These are phyloP conservation scores for Vombatus ursinus DNA, from an alignment of 2,113 vertebrate species.

Conservation along the genomic window DNA sequence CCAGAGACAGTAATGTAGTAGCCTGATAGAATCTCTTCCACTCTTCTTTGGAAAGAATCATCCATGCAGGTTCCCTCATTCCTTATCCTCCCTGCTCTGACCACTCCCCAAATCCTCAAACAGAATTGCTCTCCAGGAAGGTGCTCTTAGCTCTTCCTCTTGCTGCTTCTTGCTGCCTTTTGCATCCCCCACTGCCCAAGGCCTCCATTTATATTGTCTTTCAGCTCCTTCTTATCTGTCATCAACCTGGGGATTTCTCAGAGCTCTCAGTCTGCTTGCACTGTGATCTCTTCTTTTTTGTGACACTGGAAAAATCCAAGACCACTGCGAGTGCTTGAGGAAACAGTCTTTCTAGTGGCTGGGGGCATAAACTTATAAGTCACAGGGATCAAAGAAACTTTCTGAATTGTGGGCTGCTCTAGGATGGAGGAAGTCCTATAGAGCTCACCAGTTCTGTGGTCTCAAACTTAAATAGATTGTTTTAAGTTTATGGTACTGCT, in stretches of 20 bases:
- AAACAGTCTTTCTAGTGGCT: not conserved
- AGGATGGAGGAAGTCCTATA: not conserved
- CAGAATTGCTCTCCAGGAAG: not conserved
- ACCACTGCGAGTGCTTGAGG: not conserved
- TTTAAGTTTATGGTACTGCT: not conserved
- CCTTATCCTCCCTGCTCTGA: not conserved
- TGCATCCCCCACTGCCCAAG: not conserved
- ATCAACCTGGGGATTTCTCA: not conserved
- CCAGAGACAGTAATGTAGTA: fast-evolving
- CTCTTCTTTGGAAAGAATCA: constrained; percentile 7
- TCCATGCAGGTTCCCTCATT: not conserved
- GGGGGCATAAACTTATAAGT: not conserved
- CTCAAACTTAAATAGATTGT: not conserved
- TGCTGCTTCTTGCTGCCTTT: not conserved
- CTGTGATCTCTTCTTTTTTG: not conserved
- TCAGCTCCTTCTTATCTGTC: not conserved
- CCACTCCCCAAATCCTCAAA: not conserved
- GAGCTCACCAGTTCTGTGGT: not conserved
- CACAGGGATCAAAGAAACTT: not conserved
- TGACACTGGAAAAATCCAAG: not conserved
- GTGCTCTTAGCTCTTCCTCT: not conserved
- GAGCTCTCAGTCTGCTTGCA: not conserved
- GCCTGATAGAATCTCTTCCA: not conserved
- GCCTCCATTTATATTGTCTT: not conserved
- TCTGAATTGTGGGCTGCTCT: constrained; percentile 6